Conservation (phyloP, 1,140 invertebrate species). For the Mercenaria mercenaria region DNA sequence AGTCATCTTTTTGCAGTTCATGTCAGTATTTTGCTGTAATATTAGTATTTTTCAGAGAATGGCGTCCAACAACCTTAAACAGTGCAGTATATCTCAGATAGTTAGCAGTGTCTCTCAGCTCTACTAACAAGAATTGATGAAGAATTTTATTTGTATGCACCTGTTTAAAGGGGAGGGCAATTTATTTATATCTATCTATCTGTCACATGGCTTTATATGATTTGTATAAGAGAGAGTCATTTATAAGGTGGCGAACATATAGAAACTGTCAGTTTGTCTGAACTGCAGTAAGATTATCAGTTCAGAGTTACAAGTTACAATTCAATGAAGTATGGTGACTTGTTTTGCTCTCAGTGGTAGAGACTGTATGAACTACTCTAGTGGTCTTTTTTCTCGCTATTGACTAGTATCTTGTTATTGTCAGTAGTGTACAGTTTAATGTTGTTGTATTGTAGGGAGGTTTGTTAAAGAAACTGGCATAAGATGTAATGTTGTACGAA, state of each 20-base stretch:
- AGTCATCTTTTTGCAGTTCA: no score
- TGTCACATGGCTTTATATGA: constrained; percentile 33
- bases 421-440: constrained; percentile 12
- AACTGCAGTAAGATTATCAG: not conserved
- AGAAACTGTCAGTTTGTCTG: constrained; percentile 1
- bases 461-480: not conserved
- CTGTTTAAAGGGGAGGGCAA: constrained; percentile 26
- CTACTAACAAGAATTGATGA: constrained; percentile 45
- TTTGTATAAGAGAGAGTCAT: constrained; percentile 20
- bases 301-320: not conserved
- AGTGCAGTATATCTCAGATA: not conserved
- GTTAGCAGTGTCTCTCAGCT: not conserved
- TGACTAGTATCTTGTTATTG: constrained; percentile 18
- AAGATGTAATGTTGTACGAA: not conserved
- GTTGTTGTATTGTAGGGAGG: not conserved
- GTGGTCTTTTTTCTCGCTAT: not conserved
- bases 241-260: constrained; percentile 20
- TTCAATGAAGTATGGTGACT: not conserved
- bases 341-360: not conserved
- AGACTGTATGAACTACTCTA: constrained; percentile 9
- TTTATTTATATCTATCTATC: constrained; percentile 47
- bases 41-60: no score
- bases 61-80: not conserved
- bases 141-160: constrained; percentile 47
- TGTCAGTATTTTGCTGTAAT: no score